Evolutionary conservation across 2,113 vertebrate genomes (phyloP), one percentile per base, ranked within the genome.

Genomic region (Mohoua ochrocephala): DNA sequence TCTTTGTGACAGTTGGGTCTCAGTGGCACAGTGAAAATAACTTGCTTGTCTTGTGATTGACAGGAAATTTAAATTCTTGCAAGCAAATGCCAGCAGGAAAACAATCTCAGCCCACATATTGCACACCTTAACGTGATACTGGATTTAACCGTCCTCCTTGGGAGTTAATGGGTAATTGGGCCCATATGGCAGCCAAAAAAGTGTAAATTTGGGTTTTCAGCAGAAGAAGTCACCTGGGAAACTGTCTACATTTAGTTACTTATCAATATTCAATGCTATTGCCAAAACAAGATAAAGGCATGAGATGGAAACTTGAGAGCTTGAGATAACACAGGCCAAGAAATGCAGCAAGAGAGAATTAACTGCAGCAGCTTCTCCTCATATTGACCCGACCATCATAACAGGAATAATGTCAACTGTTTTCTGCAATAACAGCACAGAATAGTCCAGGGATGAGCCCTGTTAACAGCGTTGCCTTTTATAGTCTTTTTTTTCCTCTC

Each of bases 11-110:
- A 96, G 42, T 83, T 83, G 45, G 49, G 64, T 91, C 85, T 96
- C 92, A 87, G 15, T 94, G 91, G 81, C 37, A 74, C 77, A 28
- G 56, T 15, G 81, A 96, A 95, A 93, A 94, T 84, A 89, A 84
- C 93, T 95, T 30, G 19, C n/a, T 53, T 94, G 52, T 41, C 33
- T 77, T 12, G 27, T 97, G 84, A 96, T 85, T 97, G 93, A 96
- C 85, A 88, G 93, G 64, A 78, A 93, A 95, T 89, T 70, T 92
- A 89, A 97, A 94, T 89, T 65, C 83, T 74, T 95, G 63, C 39
- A 95, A 94, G 79, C 19, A 95, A 97, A 92, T 80, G 89, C 53
- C 79, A 92, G 35, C 35, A 95, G 52, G 41, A 92, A 88, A 89
- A 91, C 44, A 78, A 71, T 70, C 71, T 75, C 71, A 75, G 54